phyloP scores from a whole-genome alignment of 2,113 vertebrate genomes.

The Chaetodon auriga region DNA sequence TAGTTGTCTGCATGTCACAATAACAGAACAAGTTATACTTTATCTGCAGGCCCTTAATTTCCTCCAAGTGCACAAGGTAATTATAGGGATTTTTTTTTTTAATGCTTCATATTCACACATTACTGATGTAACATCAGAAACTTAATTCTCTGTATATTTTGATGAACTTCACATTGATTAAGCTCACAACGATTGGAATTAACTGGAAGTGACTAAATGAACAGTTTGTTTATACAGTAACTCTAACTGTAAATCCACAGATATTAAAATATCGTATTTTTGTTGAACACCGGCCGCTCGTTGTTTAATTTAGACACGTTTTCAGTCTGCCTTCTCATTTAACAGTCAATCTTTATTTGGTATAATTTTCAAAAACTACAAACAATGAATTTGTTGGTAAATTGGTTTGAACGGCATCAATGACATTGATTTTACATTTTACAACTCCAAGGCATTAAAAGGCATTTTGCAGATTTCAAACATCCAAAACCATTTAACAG shows the following conservation, averaged over 20 bases:
- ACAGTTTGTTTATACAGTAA: not conserved
- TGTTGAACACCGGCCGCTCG: not conserved
- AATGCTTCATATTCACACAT: too few species aligned
- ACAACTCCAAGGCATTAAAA: slow-evolving; percentile 51
- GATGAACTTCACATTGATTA: not conserved
- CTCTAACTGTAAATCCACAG: not conserved
- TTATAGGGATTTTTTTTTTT: not conserved
- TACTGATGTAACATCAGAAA: not conserved
- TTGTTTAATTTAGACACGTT: not conserved
- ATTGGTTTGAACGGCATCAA: slow-evolving; percentile 43
- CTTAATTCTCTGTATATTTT: not conserved
- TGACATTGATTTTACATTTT: slow-evolving; percentile 47
- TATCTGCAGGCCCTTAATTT: not conserved
- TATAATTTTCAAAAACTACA: slow-evolving; percentile 62
- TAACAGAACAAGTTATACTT: not conserved
- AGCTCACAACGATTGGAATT: not conserved
- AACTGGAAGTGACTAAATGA: not conserved
- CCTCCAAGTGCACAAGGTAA: not conserved
- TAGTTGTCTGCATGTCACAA: not conserved
- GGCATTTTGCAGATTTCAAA: slow-evolving; percentile 39
- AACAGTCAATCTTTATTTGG: slow-evolving; percentile 71
- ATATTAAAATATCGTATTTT: not conserved
- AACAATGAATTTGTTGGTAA: slow-evolving; percentile 45
- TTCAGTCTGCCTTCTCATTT: slow-evolving; percentile 9
- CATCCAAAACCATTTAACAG: slow-evolving; percentile 24